Evolutionary conservation across 2,797 vertebrate genomes (phyloP).

Genomic region (Eurystomus glaucurus): DNA sequence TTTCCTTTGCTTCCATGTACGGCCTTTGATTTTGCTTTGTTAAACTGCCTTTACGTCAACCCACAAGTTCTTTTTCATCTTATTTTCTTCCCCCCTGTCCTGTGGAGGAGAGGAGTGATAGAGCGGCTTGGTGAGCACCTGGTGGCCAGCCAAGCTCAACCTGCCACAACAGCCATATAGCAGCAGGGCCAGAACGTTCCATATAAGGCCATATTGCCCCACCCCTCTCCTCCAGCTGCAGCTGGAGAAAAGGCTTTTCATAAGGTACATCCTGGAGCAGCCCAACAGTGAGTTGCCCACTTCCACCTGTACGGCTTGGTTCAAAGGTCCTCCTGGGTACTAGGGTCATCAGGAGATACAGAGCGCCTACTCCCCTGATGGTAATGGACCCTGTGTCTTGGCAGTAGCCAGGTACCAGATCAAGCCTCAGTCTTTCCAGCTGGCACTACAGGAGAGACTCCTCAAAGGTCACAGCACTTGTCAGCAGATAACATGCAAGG

Average conservation of each 20-base stretch:
- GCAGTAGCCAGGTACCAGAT: rapidly evolving
- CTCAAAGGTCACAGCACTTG: neutral
- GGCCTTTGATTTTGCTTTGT: neutral
- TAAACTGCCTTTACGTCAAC: neutral
- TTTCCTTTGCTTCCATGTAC: neutral
- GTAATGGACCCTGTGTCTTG: neutral
- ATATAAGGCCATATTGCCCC: neutral
- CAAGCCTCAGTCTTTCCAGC: rapidly evolving
- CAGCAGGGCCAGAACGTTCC: too few species aligned
- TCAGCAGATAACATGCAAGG: neutral
- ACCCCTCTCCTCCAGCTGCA: neutral
- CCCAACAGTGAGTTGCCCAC: rapidly evolving
- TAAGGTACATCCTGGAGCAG: neutral
- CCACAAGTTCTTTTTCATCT: neutral
- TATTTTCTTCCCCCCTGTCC: neutral
- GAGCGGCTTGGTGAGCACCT: neutral
- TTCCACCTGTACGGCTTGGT: neutral
- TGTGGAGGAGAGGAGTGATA: neutral
- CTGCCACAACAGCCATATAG: neutral
- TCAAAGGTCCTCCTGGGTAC: neutral
- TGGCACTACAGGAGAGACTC: neutral
- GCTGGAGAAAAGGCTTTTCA: neutral
- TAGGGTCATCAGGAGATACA: neutral
- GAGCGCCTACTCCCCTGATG: neutral
- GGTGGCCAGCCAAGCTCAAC: neutral